Evolutionary conservation across 2,797 vertebrate species (phyloP), one percentile per base, ranked within the genome.

Genomic region (Synanceia verrucosa): DNA sequence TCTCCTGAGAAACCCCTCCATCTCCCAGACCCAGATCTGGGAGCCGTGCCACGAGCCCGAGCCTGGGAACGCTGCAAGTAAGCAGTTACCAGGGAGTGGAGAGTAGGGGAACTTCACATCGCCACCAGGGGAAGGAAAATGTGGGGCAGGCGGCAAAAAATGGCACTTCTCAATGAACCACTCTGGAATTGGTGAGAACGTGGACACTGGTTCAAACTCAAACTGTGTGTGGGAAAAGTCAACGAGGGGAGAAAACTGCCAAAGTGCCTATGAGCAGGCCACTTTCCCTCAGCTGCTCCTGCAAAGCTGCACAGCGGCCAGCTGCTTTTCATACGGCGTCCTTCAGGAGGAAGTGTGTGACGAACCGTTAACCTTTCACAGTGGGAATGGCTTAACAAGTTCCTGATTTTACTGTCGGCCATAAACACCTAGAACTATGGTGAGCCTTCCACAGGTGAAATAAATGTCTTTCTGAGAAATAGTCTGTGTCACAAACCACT

Each of bases 1-100:
- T 93, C 85, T 93, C 92, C 91, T 89, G 90, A 93, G 91, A 93
- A 93, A 92, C 91, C 77, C 75, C 76, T 86, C 78, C 65, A 79
- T 91, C 86, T 92, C 86, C 84, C 79, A 86, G 85, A 43, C 74
- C 52, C 71, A 70, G 62, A 81, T 86, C 92, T 93, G 93, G 93
- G 93, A 94, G 82, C 70, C 3, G 69, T 92, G 93, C 93, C 93
- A 94, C 77, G 48, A 69, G 82, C 39, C 73, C 24, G 70, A 91
- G 92, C 92, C 92, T 94, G 92, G 93, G 93, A 94, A 94, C 83
- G 1, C 67, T 65, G 78, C 55, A 78, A 86, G 78, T 60, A 78
- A 86, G 83, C 73, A 73, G 91, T 92, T 92, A 91, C 91, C 89
- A 92, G 81, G 86, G 87, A 80, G 76, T 36, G 50, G 58, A 73